Evolutionary conservation across 2,113 vertebrate genomes (phyloP).

Genomic region (Campylorhamphus procurvoides): DNA sequence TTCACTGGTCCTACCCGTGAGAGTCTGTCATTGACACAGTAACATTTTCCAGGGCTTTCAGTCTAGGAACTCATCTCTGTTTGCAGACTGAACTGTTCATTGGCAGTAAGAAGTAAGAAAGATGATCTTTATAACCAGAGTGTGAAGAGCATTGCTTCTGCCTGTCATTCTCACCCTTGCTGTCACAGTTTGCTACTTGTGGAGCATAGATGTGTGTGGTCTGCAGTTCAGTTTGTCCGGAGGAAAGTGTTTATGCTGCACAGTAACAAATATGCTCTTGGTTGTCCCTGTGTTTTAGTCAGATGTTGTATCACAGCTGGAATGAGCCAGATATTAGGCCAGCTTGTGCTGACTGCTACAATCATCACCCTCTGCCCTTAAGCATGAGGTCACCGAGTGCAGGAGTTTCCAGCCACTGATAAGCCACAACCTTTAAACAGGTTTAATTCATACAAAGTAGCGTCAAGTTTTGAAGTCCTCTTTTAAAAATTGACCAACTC

Average conservation of each 20-base stretch:
- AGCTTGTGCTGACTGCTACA: background rate
- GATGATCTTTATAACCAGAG: background rate
- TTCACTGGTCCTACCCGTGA: background rate
- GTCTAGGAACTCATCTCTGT: background rate
- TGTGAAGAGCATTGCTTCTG: background rate
- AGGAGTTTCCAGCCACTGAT: background rate
- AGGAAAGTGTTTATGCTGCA: background rate
- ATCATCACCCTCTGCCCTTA: background rate
- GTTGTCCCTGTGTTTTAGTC: background rate
- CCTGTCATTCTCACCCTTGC: background rate
- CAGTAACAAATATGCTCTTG: background rate
- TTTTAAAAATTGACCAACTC: background rate
- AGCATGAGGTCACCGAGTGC: rapidly evolving
- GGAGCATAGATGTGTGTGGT: background rate
- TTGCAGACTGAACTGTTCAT: background rate
- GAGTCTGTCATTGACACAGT: background rate
- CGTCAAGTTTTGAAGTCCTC: background rate
- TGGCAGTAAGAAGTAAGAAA: background rate
- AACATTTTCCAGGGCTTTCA: background rate
- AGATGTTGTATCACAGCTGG: background rate
- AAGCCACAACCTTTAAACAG: background rate
- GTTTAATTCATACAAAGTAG: background rate
- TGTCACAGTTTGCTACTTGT: background rate
- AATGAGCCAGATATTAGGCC: background rate
- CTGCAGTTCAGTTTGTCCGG: background rate